Evolutionary conservation across 2,888 invertebrate species (phyloP).

Genomic region (Poecilus cupreus): DNA sequence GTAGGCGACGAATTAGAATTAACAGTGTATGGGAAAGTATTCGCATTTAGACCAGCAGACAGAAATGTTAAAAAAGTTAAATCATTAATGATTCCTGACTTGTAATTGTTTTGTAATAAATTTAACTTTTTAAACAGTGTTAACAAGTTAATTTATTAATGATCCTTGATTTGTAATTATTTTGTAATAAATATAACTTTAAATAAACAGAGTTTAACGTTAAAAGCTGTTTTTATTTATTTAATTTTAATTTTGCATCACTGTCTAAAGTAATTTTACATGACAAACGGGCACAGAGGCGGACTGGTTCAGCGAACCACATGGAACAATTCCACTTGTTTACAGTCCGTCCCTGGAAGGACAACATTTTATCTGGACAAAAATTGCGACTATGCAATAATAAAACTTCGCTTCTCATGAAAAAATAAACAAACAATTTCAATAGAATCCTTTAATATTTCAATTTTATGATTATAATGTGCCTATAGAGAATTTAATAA

Average conservation of each 20-base stretch:
- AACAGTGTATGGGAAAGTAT: conserved; percentile 88
- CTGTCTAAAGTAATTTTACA: background rate
- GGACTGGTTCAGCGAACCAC: too few species aligned
- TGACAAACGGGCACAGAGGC: background rate
- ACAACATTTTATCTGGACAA: too few species aligned
- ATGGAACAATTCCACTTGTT: too few species aligned
- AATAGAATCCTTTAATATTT: conserved; percentile 60
- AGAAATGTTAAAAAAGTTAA: conserved; percentile 89
- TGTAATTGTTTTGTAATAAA: background rate
- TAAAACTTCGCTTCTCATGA: background rate
- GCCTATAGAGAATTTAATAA: conserved; percentile 59
- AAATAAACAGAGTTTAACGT: background rate
- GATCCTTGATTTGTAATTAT: conserved; percentile 75
- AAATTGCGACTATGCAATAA: background rate
- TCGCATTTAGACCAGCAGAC: conserved; percentile 85
- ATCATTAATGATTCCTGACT: conserved; percentile 77
- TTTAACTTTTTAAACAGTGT: too few species aligned
- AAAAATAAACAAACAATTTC: conserved; percentile 50
- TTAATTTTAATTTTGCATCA: background rate
- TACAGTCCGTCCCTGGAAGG: too few species aligned
- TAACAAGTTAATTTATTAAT: conserved; percentile 84
- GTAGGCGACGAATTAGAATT: conserved; percentile 77
- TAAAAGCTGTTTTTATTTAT: conserved; percentile 11
- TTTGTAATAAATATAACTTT: background rate
- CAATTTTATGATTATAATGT: conserved; percentile 58